Base-by-base conservation (phyloP, 2,888 invertebrate genomes). In the Ophioninae sp. region DNA sequence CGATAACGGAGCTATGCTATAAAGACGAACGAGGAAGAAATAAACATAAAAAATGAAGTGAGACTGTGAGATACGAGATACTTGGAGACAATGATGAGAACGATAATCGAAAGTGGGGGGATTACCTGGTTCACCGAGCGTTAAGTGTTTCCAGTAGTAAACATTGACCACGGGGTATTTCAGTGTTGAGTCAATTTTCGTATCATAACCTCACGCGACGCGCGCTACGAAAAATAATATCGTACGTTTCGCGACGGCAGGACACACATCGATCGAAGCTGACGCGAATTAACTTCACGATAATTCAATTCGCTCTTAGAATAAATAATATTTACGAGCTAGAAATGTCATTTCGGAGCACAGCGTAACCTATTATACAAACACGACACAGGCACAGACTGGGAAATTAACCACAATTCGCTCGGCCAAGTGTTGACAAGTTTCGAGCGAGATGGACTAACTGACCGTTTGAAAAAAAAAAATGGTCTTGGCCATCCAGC, bases 341-440 rank as follows among this genome's bases (percentile, higher is more conserved):
- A 89, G 87, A 91, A 91, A 91, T 89, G 91, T 91, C 91, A 91
- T 91, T 90, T 91, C 86, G 81, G 87, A 90, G 89, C 89, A 89
- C 89, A 90, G 87, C 87, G 91, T 91, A 91, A 91, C 91, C 91
- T 91, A 91, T 91, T 89, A 90, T 91, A 91, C 91, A 92, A 91
- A 92, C 91, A 91, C 90, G 90, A 90, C 91, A 90, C 89, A 88
- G 87, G 88, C 91, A 90, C 88, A 89, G 87, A 90, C 89, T 84
- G 84, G 83, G 79, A 84, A 84, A 84, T 84, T 84, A 84, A 84
- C 84, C 84, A 84, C 84, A 84, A 84, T 84, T 84, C 81, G 84
- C 44, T 81, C 30, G 64, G 77, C 81, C 84, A 67, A 84, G 84
- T 79, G 70, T 72, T 70, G 70, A 79, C 64, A 75, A 75, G 56